Percentiles rank a stretch among this genome's conserved stretches.
Conservation (phyloP, 1,140 invertebrate species). For the Leptoteleia sp. region DNA sequence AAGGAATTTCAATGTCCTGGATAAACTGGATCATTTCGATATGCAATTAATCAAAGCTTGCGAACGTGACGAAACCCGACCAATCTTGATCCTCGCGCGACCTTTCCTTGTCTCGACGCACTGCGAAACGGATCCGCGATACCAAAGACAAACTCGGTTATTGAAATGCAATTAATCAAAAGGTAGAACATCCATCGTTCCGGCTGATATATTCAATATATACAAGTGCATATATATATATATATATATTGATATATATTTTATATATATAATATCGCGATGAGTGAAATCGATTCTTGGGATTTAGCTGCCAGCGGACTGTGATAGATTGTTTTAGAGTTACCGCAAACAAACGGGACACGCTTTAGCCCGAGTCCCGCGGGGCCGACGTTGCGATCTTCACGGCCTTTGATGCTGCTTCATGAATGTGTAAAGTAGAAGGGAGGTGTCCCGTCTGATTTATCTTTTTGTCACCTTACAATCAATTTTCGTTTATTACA, state of each 20-base stretch:
- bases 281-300: constrained; percentile 71
- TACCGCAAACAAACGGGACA: constrained; percentile 78
- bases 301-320: constrained; percentile 63
- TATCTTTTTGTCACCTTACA: constrained; percentile 18
- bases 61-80: constrained; percentile 66
- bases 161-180: constrained; percentile 77
- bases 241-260: constrained; percentile 61
- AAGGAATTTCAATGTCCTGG: constrained; percentile 61
- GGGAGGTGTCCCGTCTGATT: constrained; percentile 16
- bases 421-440: constrained; percentile 78
- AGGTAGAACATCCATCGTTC: constrained; percentile 61
- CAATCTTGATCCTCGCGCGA: constrained; percentile 61
- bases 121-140: constrained; percentile 53
- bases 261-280: constrained; percentile 64
- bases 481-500: constrained; percentile 17
- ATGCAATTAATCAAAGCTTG: constrained; percentile 70
- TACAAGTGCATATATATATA: constrained; percentile 7
- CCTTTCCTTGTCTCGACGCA: constrained; percentile 54
- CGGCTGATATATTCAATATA: constrained; percentile 63
- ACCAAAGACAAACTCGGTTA: constrained; percentile 70
- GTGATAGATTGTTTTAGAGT: constrained; percentile 79
- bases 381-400: constrained; percentile 70
- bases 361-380: constrained; percentile 70
- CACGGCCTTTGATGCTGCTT: constrained; percentile 77
- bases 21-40: constrained; percentile 68